Conservation (phyloP, 2,797 vertebrate genomes). For the Sebastolobus alascanus region DNA sequence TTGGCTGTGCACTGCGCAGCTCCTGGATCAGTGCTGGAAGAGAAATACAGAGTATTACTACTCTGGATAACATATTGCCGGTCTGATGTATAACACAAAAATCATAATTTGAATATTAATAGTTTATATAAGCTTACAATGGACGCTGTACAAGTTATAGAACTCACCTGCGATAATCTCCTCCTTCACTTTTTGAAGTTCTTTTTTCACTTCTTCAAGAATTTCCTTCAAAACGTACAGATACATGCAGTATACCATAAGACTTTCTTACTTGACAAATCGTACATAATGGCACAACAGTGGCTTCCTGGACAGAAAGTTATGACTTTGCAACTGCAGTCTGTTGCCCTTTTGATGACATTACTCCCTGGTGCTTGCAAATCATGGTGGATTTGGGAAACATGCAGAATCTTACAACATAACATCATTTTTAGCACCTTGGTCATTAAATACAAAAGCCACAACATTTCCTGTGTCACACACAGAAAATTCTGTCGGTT, state of each 20-base stretch:
- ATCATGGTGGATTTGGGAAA: background rate
- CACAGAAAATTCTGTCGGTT: background rate
- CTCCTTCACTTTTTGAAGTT: slow-evolving; percentile 91
- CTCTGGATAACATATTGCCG: background rate
- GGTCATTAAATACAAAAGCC: background rate
- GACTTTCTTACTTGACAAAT: background rate
- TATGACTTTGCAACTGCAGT: background rate
- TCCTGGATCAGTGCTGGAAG: slow-evolving; percentile 86
- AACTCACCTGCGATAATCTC: slow-evolving; percentile 90
- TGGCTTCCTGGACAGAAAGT: background rate
- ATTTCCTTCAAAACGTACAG: slow-evolving; percentile 85
- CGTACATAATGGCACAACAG: background rate
- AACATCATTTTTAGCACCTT: background rate
- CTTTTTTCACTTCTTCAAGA: slow-evolving; percentile 89
- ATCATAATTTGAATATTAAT: background rate
- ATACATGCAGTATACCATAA: background rate
- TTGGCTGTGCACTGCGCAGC: slow-evolving; percentile 77
- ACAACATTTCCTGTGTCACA: background rate
- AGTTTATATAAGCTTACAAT: background rate
- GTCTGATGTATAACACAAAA: background rate
- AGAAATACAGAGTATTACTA: slow-evolving; percentile 17
- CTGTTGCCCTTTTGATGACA: slow-evolving; percentile 4
- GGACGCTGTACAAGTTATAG: accelerated
- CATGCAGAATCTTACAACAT: background rate
- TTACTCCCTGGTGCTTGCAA: background rate